These are phyloP conservation scores for Acrocyrtus sp. DNA, from an alignment of 2,888 invertebrate species.

Conservation along the genomic window DNA sequence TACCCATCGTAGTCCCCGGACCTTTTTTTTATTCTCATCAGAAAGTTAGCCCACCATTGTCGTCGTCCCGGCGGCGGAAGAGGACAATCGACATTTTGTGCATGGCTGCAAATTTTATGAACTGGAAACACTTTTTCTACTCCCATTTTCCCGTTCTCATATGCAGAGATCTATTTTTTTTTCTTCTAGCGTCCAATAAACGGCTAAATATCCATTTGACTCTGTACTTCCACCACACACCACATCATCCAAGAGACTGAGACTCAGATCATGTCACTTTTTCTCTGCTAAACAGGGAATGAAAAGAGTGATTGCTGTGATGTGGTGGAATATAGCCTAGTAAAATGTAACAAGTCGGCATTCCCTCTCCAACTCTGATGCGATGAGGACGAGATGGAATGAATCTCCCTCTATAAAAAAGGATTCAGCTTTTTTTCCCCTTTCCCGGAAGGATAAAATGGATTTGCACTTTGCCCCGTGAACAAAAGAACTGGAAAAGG, in stretches of 20 bases:
- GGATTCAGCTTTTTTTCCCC: no score
- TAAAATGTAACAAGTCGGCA: no score
- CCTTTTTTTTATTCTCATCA: background rate
- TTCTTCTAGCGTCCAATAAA: background rate
- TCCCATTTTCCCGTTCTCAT: conserved; percentile 33
- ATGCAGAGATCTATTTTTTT: background rate
- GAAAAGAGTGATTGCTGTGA: background rate
- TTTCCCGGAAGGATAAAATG: conserved; percentile 31
- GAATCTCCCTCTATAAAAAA: no score
- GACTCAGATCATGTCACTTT: background rate
- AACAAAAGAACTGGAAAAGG: background rate
- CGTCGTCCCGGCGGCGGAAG: conserved; percentile 47
- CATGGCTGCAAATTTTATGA: conserved; percentile 62
- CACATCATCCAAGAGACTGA: conserved; percentile 15
- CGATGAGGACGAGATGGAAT: no score
- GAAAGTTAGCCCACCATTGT: conserved; percentile 11
- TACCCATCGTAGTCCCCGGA: background rate
- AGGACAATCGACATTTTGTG: conserved; percentile 61
- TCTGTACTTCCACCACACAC: background rate
- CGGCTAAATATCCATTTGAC: background rate
- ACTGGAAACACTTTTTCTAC: conserved; percentile 61
- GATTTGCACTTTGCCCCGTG: conserved; percentile 33
- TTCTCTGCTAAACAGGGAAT: background rate
- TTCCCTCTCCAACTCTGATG: no score
- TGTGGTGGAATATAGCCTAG: no score